Base-by-base conservation (phyloP, 2,113 vertebrate genomes). In the Oplegnathus fasciatus region DNA sequence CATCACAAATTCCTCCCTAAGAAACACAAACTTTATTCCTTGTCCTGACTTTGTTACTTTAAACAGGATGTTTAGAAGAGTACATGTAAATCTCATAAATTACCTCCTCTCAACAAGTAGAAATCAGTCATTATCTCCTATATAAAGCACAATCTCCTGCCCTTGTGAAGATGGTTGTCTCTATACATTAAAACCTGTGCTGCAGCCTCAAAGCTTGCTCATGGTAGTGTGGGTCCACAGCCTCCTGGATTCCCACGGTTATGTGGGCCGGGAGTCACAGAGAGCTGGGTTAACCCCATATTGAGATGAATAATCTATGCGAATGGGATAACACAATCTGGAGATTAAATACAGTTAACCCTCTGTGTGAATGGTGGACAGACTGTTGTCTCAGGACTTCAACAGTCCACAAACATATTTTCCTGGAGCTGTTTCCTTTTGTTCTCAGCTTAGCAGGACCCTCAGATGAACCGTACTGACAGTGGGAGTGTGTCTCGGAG, bases 241-340 rank as follows among this genome's bases (percentile, higher is more conserved):
- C 55, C 62, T 66, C 13, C 44, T 50, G 80, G 61, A 91, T 94
- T 95, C 92, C 92, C 94, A 95, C 89, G 84, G 69, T 90, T 88
- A 85, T 86, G 52, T 91, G 80, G 88, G 85, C 90, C 89, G 80
- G 80, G 82, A 92, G 87, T 92, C 86, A 90, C 22, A 44, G 67
- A 86, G 86, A 90, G 93, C 92, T 93, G 91, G 93, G 92, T 94
- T 91, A 92, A 95, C 90, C 88, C 91, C 88, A 91, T 84, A 92
- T 89, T 87, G 84, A 90, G 89, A 87, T 85, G 89, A 92, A 93
- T 93, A 90, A 93, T 92, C 91, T 92, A 57, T 64, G 66, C 46
- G 58, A 82, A 92, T 72, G 84, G 90, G 85, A 93, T 92, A 91
- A 91, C 86, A 84, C 93, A 90, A 89, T 93, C 87, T 91, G 92